Percentiles rank a stretch among this genome's conserved stretches.
These are phyloP conservation scores for Thaleichthys pacificus DNA, from an alignment of 2,797 vertebrate genomes.

Conservation along the genomic window DNA sequence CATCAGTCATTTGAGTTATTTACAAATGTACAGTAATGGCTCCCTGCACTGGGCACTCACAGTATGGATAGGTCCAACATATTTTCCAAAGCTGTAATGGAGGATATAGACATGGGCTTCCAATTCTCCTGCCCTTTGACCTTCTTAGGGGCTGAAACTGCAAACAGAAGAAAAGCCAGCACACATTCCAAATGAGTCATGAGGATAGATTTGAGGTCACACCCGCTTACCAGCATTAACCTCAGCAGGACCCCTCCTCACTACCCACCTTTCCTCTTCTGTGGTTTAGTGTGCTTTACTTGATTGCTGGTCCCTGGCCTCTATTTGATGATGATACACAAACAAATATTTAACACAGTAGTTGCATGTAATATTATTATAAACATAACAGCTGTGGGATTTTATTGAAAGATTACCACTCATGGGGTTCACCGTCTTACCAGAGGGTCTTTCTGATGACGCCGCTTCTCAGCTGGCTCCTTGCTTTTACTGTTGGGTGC, in stretches of 20 bases:
- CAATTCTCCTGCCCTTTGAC: slow-evolving; percentile 54
- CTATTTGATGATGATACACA: neutral
- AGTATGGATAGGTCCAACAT: slow-evolving; percentile 68
- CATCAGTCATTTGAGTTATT: neutral
- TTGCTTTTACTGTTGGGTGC: slow-evolving; percentile 42
- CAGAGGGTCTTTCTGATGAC: neutral
- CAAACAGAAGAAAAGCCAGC: neutral
- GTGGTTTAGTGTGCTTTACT: neutral
- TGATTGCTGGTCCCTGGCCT: neutral
- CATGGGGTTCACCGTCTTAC: neutral
- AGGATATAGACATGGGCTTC: slow-evolving; percentile 52
- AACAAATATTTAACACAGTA: neutral
- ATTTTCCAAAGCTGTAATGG: slow-evolving; percentile 63
- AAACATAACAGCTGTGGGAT: too few species aligned
- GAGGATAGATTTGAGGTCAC: neutral
- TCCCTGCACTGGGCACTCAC: slow-evolving; percentile 62
- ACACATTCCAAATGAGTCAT: neutral
- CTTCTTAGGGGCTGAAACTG: slow-evolving; percentile 28
- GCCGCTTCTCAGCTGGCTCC: slow-evolving; percentile 37
- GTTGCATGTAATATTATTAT: too few species aligned
- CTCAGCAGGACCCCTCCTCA: neutral
- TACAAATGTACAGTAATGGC: neutral
- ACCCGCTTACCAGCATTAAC: neutral
- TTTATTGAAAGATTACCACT: too few species aligned
- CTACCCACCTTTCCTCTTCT: slow-evolving; percentile 56